Conservation (phyloP, 2,888 invertebrate genomes). For the Dioctria rufipes region DNA sequence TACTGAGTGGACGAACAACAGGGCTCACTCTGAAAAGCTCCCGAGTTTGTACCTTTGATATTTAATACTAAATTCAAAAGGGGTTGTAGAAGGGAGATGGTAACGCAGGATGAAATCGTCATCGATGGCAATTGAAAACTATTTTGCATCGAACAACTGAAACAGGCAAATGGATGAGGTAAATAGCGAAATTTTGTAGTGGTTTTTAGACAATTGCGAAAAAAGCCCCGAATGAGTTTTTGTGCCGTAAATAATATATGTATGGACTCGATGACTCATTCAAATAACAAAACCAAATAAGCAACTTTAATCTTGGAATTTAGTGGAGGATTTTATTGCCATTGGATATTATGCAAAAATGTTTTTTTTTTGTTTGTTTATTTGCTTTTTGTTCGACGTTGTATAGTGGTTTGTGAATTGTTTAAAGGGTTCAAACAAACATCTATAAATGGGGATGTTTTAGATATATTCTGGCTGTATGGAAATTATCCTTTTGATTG, state of each 20-base stretch:
- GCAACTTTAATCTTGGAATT: conserved; percentile 25
- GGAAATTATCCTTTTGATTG: background rate
- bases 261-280: background rate
- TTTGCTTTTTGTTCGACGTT: no score
- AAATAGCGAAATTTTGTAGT: conserved; percentile 37
- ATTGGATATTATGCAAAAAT: conserved; percentile 10
- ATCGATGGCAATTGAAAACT: conserved; percentile 51
- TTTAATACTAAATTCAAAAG: background rate
- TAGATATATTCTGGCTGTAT: background rate
- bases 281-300: background rate
- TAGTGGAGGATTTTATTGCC: conserved; percentile 4
- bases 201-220: conserved; percentile 47
- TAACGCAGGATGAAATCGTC: background rate
- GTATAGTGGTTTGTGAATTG: no score
- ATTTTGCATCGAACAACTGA: conserved; percentile 51
- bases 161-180: conserved; percentile 52
- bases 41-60: background rate
- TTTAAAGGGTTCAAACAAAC: no score
- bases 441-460: no score
- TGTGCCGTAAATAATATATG: conserved; percentile 25
- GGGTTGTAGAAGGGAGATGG: background rate
- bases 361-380: background rate
- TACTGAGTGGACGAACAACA: conserved; percentile 2
- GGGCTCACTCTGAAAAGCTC: conserved; percentile 14
- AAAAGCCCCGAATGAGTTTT: conserved; percentile 21